phyloP scores from a whole-genome alignment of 1,140 invertebrate species.

The Drosophila bocki region DNA sequence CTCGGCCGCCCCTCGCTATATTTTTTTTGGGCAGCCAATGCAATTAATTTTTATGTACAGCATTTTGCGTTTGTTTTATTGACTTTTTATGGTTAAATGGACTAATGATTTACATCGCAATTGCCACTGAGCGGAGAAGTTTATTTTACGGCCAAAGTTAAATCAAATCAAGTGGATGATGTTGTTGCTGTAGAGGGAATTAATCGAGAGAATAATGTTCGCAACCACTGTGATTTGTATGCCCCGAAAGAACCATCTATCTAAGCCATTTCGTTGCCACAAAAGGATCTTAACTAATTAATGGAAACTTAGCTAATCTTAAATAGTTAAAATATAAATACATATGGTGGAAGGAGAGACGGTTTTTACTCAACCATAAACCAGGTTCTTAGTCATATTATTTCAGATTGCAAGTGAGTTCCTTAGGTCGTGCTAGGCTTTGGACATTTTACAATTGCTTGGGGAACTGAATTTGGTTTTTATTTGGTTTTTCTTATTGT shows the following conservation, averaged over 20 bases:
- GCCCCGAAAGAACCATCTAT: constrained; percentile 2
- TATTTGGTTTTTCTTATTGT: neutral
- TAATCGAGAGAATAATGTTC: constrained; percentile 17
- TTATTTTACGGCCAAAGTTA: constrained; percentile 36
- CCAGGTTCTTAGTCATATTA: neutral
- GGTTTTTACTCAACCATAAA: neutral
- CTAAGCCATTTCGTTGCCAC: neutral
- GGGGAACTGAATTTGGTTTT: neutral
- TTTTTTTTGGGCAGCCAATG: constrained; percentile 29
- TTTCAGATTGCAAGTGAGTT: neutral
- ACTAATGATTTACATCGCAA: constrained; percentile 58
- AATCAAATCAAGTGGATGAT: constrained; percentile 31
- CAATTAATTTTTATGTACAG: constrained; percentile 59
- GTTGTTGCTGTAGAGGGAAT: neutral
- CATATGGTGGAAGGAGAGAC: neutral
- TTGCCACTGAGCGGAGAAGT: constrained; percentile 21
- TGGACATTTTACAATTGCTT: constrained; percentile 31
- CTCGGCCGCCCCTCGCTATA: constrained; percentile 12
- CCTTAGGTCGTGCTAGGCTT: constrained; percentile 6
- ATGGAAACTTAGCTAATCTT: constrained; percentile 6
- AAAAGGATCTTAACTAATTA: constrained; percentile 10
- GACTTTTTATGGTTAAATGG: constrained; percentile 67
- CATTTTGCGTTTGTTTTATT: constrained; percentile 55
- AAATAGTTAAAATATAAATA: neutral
- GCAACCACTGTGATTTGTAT: constrained; percentile 8